Evolutionary conservation across 2,113 vertebrate species (phyloP).

Genomic region (Dasyurus viverrinus): DNA sequence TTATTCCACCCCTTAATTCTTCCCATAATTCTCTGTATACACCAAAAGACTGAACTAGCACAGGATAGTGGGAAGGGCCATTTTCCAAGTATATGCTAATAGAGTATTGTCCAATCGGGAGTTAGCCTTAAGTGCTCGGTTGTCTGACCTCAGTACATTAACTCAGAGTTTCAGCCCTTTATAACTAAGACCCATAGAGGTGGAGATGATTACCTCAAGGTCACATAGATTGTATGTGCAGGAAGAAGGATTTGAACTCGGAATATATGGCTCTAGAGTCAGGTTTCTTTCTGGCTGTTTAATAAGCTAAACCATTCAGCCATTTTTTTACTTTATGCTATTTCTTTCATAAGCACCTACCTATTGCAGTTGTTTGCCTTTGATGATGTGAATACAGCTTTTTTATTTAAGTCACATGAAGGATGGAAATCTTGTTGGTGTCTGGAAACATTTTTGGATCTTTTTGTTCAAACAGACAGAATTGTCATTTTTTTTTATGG

Average conservation of each 20-base stretch:
- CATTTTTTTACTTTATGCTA: neutral
- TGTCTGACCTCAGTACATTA: too few relatives aligned
- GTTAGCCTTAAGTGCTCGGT: too few relatives aligned
- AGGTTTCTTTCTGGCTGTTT: neutral
- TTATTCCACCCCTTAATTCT: too few relatives aligned
- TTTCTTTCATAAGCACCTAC: neutral
- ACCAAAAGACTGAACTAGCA: too few relatives aligned
- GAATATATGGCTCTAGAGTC: neutral
- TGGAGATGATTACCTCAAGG: neutral
- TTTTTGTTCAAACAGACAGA: neutral
- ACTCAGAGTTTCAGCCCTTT: too few relatives aligned
- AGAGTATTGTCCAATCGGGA: too few relatives aligned
- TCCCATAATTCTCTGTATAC: too few relatives aligned
- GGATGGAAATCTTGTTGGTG: neutral
- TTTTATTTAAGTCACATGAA: neutral
- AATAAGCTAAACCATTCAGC: neutral
- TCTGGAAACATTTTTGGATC: neutral
- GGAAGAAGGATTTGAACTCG: neutral
- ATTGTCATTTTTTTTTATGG: neutral
- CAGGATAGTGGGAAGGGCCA: too few relatives aligned
- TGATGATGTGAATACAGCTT: neutral
- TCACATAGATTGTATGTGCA: neutral
- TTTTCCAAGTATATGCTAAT: too few relatives aligned
- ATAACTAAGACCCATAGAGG: neutral
- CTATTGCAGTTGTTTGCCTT: neutral